Conservation (phyloP, 2,797 vertebrate genomes). For the Platyrinchus mystaceus region DNA sequence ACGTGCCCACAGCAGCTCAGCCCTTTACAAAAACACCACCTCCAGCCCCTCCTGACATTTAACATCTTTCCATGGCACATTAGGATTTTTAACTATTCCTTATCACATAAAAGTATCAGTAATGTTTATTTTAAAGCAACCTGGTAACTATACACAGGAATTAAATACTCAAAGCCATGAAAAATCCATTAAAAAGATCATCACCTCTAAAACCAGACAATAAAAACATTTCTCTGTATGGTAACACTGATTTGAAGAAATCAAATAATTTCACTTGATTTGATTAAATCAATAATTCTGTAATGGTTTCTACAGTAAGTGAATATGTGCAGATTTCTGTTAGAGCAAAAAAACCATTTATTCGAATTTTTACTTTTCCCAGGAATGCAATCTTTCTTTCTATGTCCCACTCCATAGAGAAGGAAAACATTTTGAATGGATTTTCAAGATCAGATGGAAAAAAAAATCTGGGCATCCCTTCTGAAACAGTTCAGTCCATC, state of each 20-base stretch:
- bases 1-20: not conserved
- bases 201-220: not conserved
- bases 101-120: too few relatives aligned
- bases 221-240: not conserved
- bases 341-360: not conserved
- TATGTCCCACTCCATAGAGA: not conserved
- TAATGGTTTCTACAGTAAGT: not conserved
- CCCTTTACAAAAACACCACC: conserved; percentile 29
- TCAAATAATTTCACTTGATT: not conserved
- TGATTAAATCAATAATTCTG: not conserved
- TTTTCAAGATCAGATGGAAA: not conserved
- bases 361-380: not conserved
- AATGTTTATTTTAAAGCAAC: not conserved
- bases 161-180: not conserved
- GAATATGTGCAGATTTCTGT: not conserved
- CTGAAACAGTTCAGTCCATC: not conserved
- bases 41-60: not conserved
- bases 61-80: not conserved
- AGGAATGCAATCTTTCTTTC: not conserved
- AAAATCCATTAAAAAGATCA: not conserved
- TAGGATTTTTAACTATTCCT: not conserved
- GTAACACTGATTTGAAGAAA: not conserved
- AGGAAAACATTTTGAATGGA: not conserved
- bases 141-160: fast-evolving
- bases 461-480: not conserved